A percentile compares a stretch with the other conserved stretches of the same genome.
These are phyloP conservation scores for Lagorchestes hirsutus DNA, from an alignment of 2,797 vertebrate genomes.

Conservation along the genomic window DNA sequence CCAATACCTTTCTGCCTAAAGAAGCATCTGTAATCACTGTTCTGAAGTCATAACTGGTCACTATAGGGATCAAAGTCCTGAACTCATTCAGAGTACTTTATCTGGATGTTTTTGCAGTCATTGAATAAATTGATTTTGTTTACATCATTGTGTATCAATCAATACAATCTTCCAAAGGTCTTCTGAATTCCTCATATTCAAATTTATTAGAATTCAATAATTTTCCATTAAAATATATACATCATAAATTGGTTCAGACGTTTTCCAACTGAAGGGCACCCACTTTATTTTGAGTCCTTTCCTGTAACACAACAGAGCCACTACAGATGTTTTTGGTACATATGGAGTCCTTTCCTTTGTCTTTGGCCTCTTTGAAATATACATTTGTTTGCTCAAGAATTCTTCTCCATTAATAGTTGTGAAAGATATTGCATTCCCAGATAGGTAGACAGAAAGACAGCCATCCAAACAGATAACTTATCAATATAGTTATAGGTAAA, in stretches of 20 bases:
- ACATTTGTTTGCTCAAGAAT: not conserved
- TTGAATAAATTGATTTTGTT: not conserved
- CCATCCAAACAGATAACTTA: no score
- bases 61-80: no score
- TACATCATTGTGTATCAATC: not conserved
- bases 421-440: not conserved
- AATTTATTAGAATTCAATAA: not conserved
- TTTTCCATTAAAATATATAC: not conserved
- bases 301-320: not conserved
- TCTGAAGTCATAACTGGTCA: no score
- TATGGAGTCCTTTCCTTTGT: not conserved
- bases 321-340: not conserved
- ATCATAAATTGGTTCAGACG: not conserved
- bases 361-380: not conserved
- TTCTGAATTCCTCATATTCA: not conserved
- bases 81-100: not conserved
- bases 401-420: not conserved
- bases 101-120: not conserved
- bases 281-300: not conserved
- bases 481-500: not conserved
- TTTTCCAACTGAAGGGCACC: not conserved
- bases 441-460: not conserved
- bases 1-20: not conserved
- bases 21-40: no score
- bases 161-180: not conserved